Base-by-base conservation (phyloP, 53 echinoderm and acorn worm genomes). In the Arbacia lixula region DNA sequence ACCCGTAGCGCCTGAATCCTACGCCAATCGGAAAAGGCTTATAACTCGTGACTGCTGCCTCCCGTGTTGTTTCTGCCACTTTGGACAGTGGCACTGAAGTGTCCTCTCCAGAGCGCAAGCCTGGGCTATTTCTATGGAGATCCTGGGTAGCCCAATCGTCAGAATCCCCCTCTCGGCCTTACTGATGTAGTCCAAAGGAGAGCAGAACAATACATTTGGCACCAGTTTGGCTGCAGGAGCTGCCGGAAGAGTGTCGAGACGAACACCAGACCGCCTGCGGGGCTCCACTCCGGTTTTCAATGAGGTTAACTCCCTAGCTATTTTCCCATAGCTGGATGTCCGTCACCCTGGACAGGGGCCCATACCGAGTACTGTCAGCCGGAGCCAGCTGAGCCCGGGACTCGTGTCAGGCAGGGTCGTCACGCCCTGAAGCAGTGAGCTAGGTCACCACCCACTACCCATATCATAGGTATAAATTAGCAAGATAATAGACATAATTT, bases 31-130 rank as follows among this genome's bases (percentile, higher is more conserved):
- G 8, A 17, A 24, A 17, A 30, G 87, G 55, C 87, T 91, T 91
- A 91, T 85, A 88, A 91, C 92, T 65, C 58, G 84, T 89, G 46
- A 91, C 91, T 91, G 87, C 68, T 91, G 84, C 30, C 43, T 76
- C 60, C 91, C 84, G 91, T 91, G 91, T 91, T 91, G 86, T 33
- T 57, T 76, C 68, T 49, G 83, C 20, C 86, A 12, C 78, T 68
- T 53, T 29, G 17, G 14, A 74, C 6, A 34, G 9, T 26, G 20
- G 71, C 49, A 76, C 85, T 89, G 89, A 53, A 89, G 89, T 89
- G 89, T 14, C 89, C 76, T 89, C 89, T 89, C 76, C 84, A 89
- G 75, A 49, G 77, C 73, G 76, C 89, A 71, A 55, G 55, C 80
- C 88, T 81, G 85, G 92, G 92, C 85, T 25, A 30, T 32, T 4